Conservation (phyloP, 2,888 invertebrate genomes). For the Cataglyphis livida region DNA sequence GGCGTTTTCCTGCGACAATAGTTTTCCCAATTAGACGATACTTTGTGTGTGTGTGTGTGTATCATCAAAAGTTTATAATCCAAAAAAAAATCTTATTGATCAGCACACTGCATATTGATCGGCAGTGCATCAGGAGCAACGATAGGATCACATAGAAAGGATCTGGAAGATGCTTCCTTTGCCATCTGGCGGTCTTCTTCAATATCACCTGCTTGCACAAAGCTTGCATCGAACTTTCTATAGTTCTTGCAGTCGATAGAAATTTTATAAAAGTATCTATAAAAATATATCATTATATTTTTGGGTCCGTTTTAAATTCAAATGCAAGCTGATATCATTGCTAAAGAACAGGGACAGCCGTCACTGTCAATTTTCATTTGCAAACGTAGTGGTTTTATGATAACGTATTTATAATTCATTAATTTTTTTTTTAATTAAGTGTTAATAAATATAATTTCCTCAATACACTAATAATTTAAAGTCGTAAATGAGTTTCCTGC, state of each 20-base stretch:
- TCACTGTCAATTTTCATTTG: constrained; percentile 61
- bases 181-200: constrained; percentile 84
- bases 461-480: constrained; percentile 9
- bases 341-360: constrained; percentile 17
- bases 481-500: neutral
- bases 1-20: neutral
- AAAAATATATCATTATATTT: neutral
- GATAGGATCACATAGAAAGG: constrained; percentile 61
- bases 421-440: constrained; percentile 46
- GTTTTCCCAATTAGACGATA: neutral
- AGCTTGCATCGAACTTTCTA: constrained; percentile 79
- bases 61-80: neutral
- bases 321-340: neutral
- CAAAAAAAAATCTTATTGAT: neutral
- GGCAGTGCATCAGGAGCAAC: constrained; percentile 39
- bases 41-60: too few species aligned
- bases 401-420: neutral
- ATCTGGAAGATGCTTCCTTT: constrained; percentile 80
- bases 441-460: constrained; percentile 67
- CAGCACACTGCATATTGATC: constrained; percentile 59
- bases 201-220: constrained; percentile 78
- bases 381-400: constrained; percentile 66
- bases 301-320: neutral
- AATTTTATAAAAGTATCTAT: neutral
- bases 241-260: constrained; percentile 84